These are phyloP conservation scores for Argya squamiceps DNA, from an alignment of 2,797 vertebrate genomes.

Conservation along the genomic window DNA sequence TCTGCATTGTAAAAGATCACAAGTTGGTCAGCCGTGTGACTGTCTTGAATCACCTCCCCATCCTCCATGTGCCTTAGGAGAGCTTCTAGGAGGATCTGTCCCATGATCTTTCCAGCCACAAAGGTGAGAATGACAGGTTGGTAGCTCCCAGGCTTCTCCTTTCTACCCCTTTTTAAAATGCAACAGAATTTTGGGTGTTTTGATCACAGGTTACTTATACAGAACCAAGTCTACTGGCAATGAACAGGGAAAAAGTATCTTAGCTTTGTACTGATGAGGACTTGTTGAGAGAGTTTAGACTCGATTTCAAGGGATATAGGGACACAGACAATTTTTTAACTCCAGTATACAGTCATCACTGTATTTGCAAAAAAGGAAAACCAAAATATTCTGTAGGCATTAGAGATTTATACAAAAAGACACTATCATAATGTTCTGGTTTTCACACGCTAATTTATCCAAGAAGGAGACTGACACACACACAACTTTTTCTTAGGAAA, in stretches of 20 bases:
- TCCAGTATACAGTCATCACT: neutral
- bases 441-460: neutral
- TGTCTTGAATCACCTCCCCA: neutral
- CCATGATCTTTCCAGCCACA: neutral
- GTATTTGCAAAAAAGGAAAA: neutral
- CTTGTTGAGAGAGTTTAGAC: neutral
- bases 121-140: neutral
- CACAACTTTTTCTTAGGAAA: neutral
- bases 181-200: neutral
- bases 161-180: neutral
- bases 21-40: neutral
- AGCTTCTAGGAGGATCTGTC: neutral
- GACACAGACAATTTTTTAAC: neutral
- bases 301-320: fast-evolving
- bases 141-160: neutral
- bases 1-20: neutral
- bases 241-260: neutral
- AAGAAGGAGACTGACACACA: neutral
- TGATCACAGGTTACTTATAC: neutral
- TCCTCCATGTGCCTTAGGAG: neutral
- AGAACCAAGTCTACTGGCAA: neutral
- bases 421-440: neutral
- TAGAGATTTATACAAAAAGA: neutral
- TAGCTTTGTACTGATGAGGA: neutral
- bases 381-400: neutral